These are phyloP conservation scores for Ormyrus rosae DNA, from an alignment of 2,888 invertebrate genomes.

Conservation along the genomic window DNA sequence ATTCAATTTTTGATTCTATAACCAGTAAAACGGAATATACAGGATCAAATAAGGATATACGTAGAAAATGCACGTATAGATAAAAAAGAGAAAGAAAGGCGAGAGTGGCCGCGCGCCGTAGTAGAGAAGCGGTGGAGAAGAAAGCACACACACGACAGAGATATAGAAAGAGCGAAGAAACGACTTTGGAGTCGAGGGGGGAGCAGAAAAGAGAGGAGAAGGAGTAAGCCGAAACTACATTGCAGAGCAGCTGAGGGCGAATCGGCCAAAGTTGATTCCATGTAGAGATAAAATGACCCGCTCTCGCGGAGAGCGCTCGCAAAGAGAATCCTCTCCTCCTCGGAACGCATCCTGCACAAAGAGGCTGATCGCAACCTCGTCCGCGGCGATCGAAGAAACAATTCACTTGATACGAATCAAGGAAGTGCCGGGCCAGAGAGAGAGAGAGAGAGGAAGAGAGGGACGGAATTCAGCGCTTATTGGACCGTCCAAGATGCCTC, in stretches of 20 bases:
- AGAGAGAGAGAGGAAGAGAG: constrained; percentile 1
- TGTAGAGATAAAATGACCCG: constrained; percentile 38
- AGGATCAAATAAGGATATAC: too few species aligned
- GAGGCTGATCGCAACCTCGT: constrained; percentile 28
- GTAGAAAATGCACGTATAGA: too few species aligned
- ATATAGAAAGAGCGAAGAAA: not conserved
- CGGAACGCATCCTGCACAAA: constrained; percentile 29
- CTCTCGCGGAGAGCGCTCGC: not conserved
- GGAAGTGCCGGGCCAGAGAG: constrained; percentile 44
- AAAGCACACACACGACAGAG: not conserved
- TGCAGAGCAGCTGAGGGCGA: constrained; percentile 22
- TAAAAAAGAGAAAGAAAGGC: too few species aligned
- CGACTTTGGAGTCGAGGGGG: not conserved
- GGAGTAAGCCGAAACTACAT: constrained; percentile 1
- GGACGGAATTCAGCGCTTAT: constrained; percentile 1
- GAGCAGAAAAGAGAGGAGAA: not conserved
- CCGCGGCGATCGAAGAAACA: constrained; percentile 53
- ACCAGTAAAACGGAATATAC: too few species aligned
- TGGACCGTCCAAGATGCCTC: constrained; percentile 20
- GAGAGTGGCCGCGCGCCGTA: too few species aligned
- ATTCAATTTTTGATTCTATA: too few species aligned
- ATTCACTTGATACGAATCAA: constrained; percentile 58
- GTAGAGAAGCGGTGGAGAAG: too few species aligned
- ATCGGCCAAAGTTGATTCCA: constrained; percentile 40
- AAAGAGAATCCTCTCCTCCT: constrained; percentile 14